These are phyloP conservation scores for Fistularia tabacaria DNA, from an alignment of 2,797 vertebrate species.

Conservation along the genomic window DNA sequence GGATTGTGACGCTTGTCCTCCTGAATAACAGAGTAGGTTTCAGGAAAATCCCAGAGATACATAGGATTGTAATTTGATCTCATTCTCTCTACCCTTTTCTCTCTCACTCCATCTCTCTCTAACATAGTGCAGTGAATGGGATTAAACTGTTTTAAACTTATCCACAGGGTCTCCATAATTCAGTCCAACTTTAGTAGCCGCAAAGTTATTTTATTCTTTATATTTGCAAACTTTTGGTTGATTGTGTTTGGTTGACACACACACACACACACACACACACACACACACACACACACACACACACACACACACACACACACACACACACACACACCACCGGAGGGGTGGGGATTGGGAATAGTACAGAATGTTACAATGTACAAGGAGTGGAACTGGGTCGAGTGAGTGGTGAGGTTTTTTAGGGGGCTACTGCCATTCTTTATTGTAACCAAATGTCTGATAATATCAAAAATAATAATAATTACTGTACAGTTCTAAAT, in stretches of 20 bases:
- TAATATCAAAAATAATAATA: too few relatives aligned
- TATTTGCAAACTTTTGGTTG: too few relatives aligned
- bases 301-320: too few relatives aligned
- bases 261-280: too few relatives aligned
- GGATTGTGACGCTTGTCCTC: slow-evolving; percentile 19
- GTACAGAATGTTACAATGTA: not conserved
- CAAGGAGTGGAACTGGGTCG: not conserved
- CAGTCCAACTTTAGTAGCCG: not conserved
- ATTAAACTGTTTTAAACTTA: too few relatives aligned
- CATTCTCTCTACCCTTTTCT: not conserved
- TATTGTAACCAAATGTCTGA: not conserved
- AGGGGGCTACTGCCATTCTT: not conserved
- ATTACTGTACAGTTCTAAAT: too few relatives aligned
- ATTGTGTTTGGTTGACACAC: too few relatives aligned
- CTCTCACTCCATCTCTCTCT: not conserved
- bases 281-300: too few relatives aligned
- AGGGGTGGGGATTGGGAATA: not conserved
- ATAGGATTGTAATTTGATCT: slow-evolving; percentile 38
- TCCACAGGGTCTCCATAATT: not conserved
- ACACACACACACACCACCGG: too few relatives aligned
- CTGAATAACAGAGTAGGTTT: slow-evolving; percentile 23
- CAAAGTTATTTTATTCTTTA: too few relatives aligned
- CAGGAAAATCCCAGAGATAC: slow-evolving; percentile 41
- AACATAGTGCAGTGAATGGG: not conserved
- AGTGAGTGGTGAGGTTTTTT: not conserved